phyloP scores from a whole-genome alignment of 2,888 invertebrate genomes.

The Tetranychus truncatus region DNA sequence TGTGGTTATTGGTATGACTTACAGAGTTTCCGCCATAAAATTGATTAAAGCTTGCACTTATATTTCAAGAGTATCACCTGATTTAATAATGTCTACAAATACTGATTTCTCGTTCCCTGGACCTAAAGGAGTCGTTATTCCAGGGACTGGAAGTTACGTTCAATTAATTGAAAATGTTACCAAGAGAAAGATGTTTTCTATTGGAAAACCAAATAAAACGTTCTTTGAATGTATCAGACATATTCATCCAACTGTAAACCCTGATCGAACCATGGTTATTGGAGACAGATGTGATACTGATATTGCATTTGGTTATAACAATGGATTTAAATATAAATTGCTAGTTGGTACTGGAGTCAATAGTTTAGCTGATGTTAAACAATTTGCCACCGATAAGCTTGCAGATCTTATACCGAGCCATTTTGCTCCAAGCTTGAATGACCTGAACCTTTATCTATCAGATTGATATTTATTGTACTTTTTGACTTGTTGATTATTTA shows the following conservation, averaged over 20 bases:
- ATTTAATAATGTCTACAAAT: slow-evolving; percentile 65
- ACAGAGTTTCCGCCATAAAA: neutral
- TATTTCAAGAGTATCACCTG: neutral
- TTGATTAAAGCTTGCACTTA: slow-evolving; percentile 13
- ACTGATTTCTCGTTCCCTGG: slow-evolving; percentile 65
- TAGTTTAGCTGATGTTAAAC: slow-evolving; percentile 39
- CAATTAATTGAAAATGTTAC: slow-evolving; percentile 63
- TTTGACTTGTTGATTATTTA: too few species aligned
- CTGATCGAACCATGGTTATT: slow-evolving; percentile 66
- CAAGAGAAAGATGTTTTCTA: slow-evolving; percentile 53
- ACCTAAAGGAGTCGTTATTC: neutral
- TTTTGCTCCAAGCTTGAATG: neutral
- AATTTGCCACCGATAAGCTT: neutral
- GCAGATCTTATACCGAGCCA: slow-evolving; percentile 7
- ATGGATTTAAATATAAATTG: slow-evolving; percentile 60
- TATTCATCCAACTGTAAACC: slow-evolving; percentile 51
- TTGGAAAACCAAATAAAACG: slow-evolving; percentile 74
- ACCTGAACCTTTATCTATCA: neutral
- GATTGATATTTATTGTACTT: too few species aligned
- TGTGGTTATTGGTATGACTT: slow-evolving; percentile 7
- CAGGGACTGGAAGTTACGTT: slow-evolving; percentile 64
- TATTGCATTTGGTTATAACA: slow-evolving; percentile 65
- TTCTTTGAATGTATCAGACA: slow-evolving; percentile 47
- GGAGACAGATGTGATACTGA: slow-evolving; percentile 84
- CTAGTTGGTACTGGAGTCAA: slow-evolving; percentile 72